Evolutionary conservation across 2,888 invertebrate species (phyloP), one percentile per base, ranked within the genome.

Genomic region (Dermolepida albohirtum): DNA sequence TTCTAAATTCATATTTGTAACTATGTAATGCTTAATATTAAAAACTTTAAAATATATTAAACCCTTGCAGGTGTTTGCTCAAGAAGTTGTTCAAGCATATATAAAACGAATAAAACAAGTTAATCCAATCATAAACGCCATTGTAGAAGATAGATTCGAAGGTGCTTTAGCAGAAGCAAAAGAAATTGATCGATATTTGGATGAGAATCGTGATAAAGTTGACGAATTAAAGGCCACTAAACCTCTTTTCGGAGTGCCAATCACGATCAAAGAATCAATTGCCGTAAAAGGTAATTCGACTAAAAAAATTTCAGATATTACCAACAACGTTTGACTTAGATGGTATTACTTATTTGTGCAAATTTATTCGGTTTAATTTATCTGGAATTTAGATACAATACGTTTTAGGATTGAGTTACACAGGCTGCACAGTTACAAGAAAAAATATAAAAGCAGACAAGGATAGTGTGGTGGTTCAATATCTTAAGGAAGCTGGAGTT

Each of bases 231-330:
- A 74, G 71, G 72, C 69, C 83, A 86, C 14, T 86, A 79, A 87
- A 71, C 95, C 95, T 0, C 82, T 95, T 64, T 84, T 94, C 0
- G 95, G 95, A 0, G 87, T 95, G 11, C 95, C 95, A 0, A 86
- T 94, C 44, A 93, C 94, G 1, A 89, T 92, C 0, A 95, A 95
- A 79, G 94, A 94, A 81, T 90, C 64, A 16, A 65, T 68, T 16
- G 68, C 68, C 1, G 50, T 65, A 22, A 43, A 68, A 59, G 92
- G 59, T 59, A 44, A 22, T 22, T 22, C 1, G 4, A 22, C 22
- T 2, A 22, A 22, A 22, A 2, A 22, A 22, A 22, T 22, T 22
- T 22, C 22, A 22, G 22, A 4, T 22, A 4, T 22, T 22, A 22
- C 22, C 22, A 22, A 4, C 22, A 22, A 2, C 4, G 22, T 1